A percentile compares a stretch with the other conserved stretches of the same genome.
Evolutionary conservation across 2,888 invertebrate species (phyloP).

Genomic region (Ichneumoninae sp.): DNA sequence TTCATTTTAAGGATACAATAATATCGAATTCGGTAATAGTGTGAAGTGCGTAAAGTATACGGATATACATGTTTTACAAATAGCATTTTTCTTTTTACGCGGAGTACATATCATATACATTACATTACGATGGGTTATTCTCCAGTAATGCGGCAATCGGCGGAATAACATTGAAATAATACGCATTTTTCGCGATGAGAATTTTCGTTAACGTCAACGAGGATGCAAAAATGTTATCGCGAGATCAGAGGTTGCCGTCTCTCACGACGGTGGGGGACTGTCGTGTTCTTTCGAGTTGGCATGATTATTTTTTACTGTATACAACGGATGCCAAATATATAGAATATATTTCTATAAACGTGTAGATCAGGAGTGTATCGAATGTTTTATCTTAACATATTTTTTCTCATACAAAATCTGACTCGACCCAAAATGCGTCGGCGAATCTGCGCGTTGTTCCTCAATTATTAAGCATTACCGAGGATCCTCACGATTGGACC

Average conservation of each 20-base stretch:
- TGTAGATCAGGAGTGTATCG: conserved; percentile 73
- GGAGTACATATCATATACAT: conserved; percentile 68
- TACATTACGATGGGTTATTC: conserved; percentile 54
- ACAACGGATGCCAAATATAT: conserved; percentile 69
- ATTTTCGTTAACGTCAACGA: conserved; percentile 25
- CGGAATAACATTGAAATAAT: conserved; percentile 51
- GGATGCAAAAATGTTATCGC: conserved; percentile 56
- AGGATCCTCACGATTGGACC: conserved; percentile 66
- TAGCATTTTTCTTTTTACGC: conserved; percentile 60
- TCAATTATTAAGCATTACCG: conserved; percentile 39
- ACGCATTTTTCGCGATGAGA: conserved; percentile 34
- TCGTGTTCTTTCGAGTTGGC: conserved; percentile 53
- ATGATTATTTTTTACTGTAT: conserved; percentile 66
- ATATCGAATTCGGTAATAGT: conserved; percentile 67
- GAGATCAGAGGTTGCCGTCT: conserved; percentile 71
- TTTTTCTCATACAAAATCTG: conserved; percentile 76
- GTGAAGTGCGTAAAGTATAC: conserved; percentile 76
- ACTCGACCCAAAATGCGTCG: conserved; percentile 71
- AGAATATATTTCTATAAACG: conserved; percentile 72
- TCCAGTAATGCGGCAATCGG: conserved; percentile 35
- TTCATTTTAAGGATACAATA: conserved; percentile 42
- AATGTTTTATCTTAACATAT: conserved; percentile 65
- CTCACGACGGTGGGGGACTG: conserved; percentile 20
- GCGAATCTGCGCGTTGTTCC: conserved; percentile 71
- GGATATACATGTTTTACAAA: conserved; percentile 72